phyloP scores from a whole-genome alignment of 2,797 vertebrate genomes.

The Smutsia gigantea region DNA sequence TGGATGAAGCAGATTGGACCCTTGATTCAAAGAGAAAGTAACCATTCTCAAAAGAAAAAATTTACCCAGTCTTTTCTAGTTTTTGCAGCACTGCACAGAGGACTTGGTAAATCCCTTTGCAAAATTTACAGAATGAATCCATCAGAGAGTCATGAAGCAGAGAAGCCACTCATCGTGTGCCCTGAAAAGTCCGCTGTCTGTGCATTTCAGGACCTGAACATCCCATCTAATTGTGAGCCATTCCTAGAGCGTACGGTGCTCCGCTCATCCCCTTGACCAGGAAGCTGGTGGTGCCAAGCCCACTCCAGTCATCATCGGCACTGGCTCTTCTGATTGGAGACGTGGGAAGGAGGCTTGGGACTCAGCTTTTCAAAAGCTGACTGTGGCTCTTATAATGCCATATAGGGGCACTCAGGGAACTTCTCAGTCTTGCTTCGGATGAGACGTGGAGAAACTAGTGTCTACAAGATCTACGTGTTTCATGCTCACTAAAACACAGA shows the following conservation, averaged over 20 bases:
- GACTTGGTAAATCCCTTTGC: background rate
- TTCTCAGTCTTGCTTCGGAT: background rate
- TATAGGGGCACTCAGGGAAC: background rate
- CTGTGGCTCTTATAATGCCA: background rate
- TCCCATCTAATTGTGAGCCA: background rate
- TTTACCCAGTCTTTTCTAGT: background rate
- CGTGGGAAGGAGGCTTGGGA: background rate
- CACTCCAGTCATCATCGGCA: background rate
- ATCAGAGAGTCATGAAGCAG: background rate
- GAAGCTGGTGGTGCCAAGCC: background rate
- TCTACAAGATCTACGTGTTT: background rate
- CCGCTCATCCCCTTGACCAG: background rate
- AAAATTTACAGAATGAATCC: background rate
- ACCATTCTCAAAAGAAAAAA: background rate
- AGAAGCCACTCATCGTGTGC: background rate
- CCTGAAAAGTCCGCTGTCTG: background rate
- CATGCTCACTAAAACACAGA: background rate
- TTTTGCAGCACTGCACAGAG: background rate
- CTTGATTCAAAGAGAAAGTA: slow-evolving; percentile 16
- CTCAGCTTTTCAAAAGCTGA: background rate
- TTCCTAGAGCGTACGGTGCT: background rate
- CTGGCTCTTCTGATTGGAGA: background rate
- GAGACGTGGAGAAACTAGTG: background rate
- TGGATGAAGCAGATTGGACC: background rate
- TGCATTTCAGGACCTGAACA: background rate